Evolutionary conservation across 2,888 invertebrate species (phyloP), one percentile per base, ranked within the genome.

Genomic region (Eumerus sabulonum): DNA sequence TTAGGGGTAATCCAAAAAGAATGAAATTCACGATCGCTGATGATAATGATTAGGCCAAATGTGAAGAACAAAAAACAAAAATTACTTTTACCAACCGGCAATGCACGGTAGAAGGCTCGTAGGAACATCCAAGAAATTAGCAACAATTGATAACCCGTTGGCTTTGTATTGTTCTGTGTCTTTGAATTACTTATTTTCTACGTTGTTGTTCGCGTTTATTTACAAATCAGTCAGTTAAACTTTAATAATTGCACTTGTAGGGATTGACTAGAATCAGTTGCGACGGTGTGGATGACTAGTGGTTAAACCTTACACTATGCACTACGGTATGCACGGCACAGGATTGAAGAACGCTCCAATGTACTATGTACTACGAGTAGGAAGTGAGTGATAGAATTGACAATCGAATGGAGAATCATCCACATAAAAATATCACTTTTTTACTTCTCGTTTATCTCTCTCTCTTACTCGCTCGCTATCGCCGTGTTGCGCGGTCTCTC

Each of bases 41-140:
- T n/a, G n/a, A n/a, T n/a, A n/a, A n/a, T n/a, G n/a, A n/a, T n/a
- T n/a, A n/a, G n/a, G n/a, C n/a, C 27, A 27, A 27, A 2, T 27
- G 27, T 27, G 27, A 27, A 27, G 27, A 7, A 7, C 40, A 27
- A 18, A 18, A 64, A 36, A 42, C 9, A 51, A 63, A 47, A 59
- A 50, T 35, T 1, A 27, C 14, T 81, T 40, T 76, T 84, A 87
- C 87, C 82, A 87, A 88, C 88, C 88, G 88, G 88, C 85, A 88
- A 83, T 79, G 87, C 84, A 84, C 87, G 87, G 82, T 86, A 85
- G 82, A 88, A 84, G 83, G 85, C 87, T 85, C 88, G 87, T 83
- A 88, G 87, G 83, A 88, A 86, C 88, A 88, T 88, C 87, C 86
- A 88, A 87, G 84, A 85, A 84, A 72, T 51, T 62, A n/a, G 45